phyloP scores from a whole-genome alignment of 2,797 vertebrate genomes.

The Rhabdophis nuchalis region DNA sequence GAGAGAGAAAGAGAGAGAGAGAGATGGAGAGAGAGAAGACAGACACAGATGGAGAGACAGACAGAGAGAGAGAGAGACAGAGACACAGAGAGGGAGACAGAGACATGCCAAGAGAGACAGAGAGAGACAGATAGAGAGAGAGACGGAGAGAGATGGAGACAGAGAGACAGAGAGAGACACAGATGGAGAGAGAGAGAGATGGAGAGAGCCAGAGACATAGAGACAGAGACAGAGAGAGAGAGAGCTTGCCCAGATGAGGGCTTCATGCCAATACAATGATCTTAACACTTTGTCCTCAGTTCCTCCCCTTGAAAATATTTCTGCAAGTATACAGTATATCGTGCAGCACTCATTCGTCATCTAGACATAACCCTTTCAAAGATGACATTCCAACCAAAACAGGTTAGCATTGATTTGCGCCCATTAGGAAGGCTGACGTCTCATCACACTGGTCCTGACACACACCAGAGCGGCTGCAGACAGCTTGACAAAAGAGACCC shows the following conservation, averaged over 20 bases:
- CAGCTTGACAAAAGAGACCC: constrained; percentile 1
- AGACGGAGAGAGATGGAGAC: not conserved
- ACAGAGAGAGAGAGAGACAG: no score
- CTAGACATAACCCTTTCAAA: constrained; percentile 41
- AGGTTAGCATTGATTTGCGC: constrained; percentile 42
- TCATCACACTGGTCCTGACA: not conserved
- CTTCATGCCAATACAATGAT: not conserved
- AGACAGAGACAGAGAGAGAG: no score
- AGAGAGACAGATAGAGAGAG: no score
- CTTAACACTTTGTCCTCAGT: constrained; percentile 13
- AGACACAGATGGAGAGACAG: no score
- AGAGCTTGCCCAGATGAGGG: not conserved
- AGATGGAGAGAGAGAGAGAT: no score
- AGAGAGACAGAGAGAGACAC: no score
- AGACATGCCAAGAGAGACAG: no score
- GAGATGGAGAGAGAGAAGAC: no score
- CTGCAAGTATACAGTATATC: not conserved
- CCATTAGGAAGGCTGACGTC: constrained; percentile 43
- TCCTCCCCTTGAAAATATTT: constrained; percentile 27
- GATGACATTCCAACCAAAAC: not conserved
- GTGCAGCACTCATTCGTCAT: constrained; percentile 19
- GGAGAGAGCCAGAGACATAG: no score
- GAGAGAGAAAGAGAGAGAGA: not conserved
- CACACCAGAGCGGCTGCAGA: constrained; percentile 1
- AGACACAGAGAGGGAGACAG: not conserved